phyloP scores from a whole-genome alignment of 2,888 invertebrate genomes.

The Penaeus monodon region DNA sequence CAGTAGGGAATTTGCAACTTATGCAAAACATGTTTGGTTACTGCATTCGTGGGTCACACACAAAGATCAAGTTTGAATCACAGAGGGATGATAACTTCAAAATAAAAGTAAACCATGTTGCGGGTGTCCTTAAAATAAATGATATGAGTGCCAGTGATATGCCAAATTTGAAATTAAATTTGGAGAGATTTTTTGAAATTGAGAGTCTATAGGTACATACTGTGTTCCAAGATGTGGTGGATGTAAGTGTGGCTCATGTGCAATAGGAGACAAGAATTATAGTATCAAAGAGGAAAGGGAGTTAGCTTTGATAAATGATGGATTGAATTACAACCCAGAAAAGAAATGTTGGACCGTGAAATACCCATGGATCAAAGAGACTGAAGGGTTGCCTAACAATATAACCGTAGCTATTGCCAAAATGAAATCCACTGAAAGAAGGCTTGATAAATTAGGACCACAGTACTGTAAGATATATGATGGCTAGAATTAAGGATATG shows the following conservation, averaged over 20 bases:
- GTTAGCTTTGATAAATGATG: conserved; percentile 8
- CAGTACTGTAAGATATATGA: no score
- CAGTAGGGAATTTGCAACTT: conserved; percentile 2
- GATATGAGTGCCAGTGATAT: conserved; percentile 5
- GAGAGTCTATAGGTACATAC: background rate
- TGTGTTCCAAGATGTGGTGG: conserved; percentile 5
- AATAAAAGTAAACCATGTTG: conserved; percentile 17
- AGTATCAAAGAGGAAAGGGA: conserved; percentile 6
- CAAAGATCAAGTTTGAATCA: background rate
- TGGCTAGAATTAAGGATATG: no score
- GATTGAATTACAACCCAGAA: background rate
- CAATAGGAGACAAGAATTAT: background rate
- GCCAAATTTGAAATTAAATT: background rate
- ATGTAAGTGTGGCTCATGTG: conserved; percentile 4
- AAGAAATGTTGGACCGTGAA: background rate
- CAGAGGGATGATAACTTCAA: background rate
- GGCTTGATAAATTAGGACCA: conserved; percentile 1
- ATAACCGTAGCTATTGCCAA: background rate
- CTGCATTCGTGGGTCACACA: background rate
- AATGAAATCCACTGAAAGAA: conserved; percentile 7
- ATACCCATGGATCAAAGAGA: background rate
- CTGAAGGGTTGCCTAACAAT: background rate
- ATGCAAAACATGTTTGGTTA: conserved; percentile 3
- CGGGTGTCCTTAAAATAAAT: background rate
- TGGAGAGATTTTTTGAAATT: background rate